phyloP scores from a whole-genome alignment of 2,113 vertebrate genomes.

The Prionailurus viverrinus region DNA sequence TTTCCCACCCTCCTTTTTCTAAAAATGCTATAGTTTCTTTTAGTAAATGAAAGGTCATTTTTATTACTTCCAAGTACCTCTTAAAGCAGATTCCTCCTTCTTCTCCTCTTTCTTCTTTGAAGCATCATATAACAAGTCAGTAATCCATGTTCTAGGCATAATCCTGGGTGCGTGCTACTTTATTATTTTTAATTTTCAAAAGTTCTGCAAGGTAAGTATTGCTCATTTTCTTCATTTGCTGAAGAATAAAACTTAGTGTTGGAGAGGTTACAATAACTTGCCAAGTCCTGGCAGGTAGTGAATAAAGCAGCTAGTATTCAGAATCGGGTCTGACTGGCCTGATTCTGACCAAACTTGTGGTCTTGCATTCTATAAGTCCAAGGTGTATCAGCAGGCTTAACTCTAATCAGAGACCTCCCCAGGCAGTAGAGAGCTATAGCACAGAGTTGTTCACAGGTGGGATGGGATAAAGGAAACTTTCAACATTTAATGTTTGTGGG shows the following conservation, averaged over 20 bases:
- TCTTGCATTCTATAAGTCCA: neutral
- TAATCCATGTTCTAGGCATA: neutral
- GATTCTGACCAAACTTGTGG: neutral
- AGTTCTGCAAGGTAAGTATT: neutral
- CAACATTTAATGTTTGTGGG: neutral
- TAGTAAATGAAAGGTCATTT: neutral
- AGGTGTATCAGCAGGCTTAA: neutral
- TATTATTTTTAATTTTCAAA: neutral
- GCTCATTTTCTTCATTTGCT: neutral
- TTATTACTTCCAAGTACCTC: neutral
- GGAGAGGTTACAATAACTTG: neutral
- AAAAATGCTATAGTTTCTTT: neutral
- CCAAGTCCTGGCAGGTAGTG: neutral
- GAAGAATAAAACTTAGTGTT: constrained; percentile 10
- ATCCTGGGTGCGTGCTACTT: neutral
- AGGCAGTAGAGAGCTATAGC: neutral
- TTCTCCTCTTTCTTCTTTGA: neutral
- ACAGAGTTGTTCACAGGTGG: neutral
- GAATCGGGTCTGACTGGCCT: neutral
- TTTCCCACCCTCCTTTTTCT: neutral
- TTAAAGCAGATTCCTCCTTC: neutral
- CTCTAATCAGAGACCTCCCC: neutral
- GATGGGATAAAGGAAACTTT: neutral
- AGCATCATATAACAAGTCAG: neutral
- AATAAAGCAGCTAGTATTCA: neutral